These are phyloP conservation scores for Mechanitis messenoides DNA, from an alignment of 2,888 invertebrate genomes.

Conservation along the genomic window DNA sequence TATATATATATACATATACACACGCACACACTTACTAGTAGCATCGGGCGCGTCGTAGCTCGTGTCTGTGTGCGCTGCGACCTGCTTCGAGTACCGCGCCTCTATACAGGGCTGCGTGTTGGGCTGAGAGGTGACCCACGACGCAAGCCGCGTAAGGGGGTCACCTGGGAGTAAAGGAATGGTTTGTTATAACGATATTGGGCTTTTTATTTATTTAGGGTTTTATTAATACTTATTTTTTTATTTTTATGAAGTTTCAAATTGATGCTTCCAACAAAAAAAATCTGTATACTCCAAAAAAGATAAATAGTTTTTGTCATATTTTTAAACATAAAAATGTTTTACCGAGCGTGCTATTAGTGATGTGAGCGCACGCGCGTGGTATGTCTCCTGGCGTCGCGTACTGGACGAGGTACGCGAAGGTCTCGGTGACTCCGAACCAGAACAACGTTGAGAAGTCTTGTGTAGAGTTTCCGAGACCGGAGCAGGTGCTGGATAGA, in stretches of 20 bases:
- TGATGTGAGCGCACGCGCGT: slow-evolving; percentile 45
- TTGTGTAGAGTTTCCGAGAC: slow-evolving; percentile 41
- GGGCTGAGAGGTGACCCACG: slow-evolving; percentile 44
- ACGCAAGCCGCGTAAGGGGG: slow-evolving; percentile 50
- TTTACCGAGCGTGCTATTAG: slow-evolving; percentile 37
- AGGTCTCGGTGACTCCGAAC: slow-evolving; percentile 58
- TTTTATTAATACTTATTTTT: too few relatives aligned
- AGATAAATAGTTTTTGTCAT: too few relatives aligned
- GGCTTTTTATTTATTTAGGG: background rate
- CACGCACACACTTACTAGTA: slow-evolving; percentile 42
- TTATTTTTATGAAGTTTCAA: background rate
- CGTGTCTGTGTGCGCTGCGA: slow-evolving; percentile 47
- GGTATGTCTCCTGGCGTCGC: slow-evolving; percentile 50
- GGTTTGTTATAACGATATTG: background rate
- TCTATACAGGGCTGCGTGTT: slow-evolving; percentile 55
- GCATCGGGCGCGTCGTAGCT: slow-evolving; percentile 46
- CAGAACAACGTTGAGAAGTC: slow-evolving; percentile 64
- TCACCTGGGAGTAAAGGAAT: slow-evolving; percentile 32
- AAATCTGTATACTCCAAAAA: too few relatives aligned
- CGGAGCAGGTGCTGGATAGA: slow-evolving; percentile 53
- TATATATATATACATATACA: background rate
- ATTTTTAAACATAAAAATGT: too few relatives aligned
- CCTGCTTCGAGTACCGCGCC: slow-evolving; percentile 47
- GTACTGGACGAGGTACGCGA: slow-evolving; percentile 59
- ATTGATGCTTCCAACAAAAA: too few relatives aligned